Conservation (phyloP, 1,140 invertebrate genomes). For the Eurosta solidaginis region DNA sequence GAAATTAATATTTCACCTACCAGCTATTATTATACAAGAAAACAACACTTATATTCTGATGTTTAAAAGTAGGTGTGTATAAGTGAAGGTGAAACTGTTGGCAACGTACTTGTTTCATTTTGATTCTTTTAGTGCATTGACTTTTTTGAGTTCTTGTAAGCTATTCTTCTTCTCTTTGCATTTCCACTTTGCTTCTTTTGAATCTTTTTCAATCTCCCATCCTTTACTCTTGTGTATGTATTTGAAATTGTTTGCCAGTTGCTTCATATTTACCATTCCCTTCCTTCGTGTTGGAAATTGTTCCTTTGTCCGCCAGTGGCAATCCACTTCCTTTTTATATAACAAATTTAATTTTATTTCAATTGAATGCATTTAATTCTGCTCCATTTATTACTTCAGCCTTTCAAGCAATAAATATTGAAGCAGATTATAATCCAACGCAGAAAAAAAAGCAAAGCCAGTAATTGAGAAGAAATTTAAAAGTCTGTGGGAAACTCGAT, state of each 20-base stretch:
- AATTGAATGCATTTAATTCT: not conserved
- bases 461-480: too few species aligned
- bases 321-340: not conserved
- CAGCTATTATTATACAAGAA: not conserved
- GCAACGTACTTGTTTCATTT: too few species aligned
- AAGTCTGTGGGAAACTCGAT: too few species aligned
- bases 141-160: too few species aligned
- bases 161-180: too few species aligned
- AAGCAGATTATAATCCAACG: not conserved
- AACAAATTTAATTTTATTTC: not conserved
- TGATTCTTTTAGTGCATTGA: too few species aligned
- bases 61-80: too few species aligned
- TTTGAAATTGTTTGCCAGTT: not conserved
- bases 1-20: not conserved
- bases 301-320: not conserved
- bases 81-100: too few species aligned
- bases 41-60: not conserved
- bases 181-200: too few species aligned
- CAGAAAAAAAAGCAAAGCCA: not conserved
- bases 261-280: not conserved
- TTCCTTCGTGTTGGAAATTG: not conserved
- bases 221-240: too few species aligned
- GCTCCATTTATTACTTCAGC: slow-evolving; percentile 11
- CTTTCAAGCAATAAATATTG: slow-evolving; percentile 4
- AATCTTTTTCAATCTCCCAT: too few species aligned